Evolutionary conservation across 2,113 vertebrate species (phyloP), one percentile per base, ranked within the genome.

Genomic region (Todiramphus chloris): DNA sequence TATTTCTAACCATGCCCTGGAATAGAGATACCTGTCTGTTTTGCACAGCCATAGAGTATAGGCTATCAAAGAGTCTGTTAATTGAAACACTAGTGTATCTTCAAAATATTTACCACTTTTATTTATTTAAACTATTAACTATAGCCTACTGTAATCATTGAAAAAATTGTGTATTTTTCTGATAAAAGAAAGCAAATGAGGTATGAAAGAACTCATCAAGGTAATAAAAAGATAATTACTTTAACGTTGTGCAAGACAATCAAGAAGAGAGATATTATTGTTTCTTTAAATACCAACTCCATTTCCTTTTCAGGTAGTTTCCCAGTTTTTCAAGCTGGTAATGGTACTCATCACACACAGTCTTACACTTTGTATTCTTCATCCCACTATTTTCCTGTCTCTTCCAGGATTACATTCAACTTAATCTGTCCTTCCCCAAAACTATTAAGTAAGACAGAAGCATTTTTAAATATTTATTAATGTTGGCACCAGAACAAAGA

Each of bases 401-500:
- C 86, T 77, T 94, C 87, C 48, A 90, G 50, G 68, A 91, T 15
- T 91, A 81, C 50, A 78, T 69, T 86, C 72, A 96, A 87, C 28
- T 78, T 56, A 73, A 81, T 69, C 80, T 89, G 56, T 50, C 89
- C 41, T 63, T 67, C 30, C 58, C 21, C 3, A 30, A 81, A 90
- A 80, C 83, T 58, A 69, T 35, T 76, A 72, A 59, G 35, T 43
- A 96, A 92, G 39, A 89, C 31, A 91, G 58, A 68, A 53, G 69
- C 4, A 39, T 79, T 96, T 94, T 83, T 16, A 75, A 96, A 64
- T 59, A 93, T 89, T 92, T 80, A 48, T 72, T 95, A 91, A 90
- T 87, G 63, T 11, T 89, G 77, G 77, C 81, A 94, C 53, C 77
- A 88, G 55, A 97, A 97, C 59, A 97, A 97, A 97, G 66, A 85